A percentile compares a stretch with the other conserved stretches of the same genome.
Conservation (phyloP, 2,888 invertebrate genomes). For the Eucera pruinosa region DNA sequence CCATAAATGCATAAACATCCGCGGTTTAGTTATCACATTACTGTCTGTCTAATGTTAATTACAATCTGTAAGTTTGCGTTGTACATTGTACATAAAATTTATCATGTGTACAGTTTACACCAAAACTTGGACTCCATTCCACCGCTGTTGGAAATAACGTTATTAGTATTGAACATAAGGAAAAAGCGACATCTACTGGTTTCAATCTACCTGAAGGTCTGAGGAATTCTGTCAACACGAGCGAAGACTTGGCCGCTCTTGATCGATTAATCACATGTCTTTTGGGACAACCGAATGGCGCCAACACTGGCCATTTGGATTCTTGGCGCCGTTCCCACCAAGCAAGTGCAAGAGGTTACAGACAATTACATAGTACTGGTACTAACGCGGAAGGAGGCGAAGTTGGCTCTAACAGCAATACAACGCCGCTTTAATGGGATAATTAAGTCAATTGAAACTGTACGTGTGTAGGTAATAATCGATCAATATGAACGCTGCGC, state of each 20-base stretch:
- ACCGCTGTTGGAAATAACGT: constrained; percentile 25
- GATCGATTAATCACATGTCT: constrained; percentile 88
- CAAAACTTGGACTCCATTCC: constrained; percentile 73
- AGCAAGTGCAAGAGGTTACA: constrained; percentile 78
- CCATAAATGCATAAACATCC: too few species aligned
- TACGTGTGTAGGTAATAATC: neutral
- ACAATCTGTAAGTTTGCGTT: too few species aligned
- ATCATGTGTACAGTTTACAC: constrained; percentile 70
- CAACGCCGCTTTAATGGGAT: constrained; percentile 73
- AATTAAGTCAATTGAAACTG: neutral
- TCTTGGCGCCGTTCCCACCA: constrained; percentile 78
- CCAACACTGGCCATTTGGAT: constrained; percentile 69
- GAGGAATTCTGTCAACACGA: constrained; percentile 67
- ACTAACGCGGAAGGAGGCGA: constrained; percentile 55
- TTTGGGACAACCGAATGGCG: constrained; percentile 84
- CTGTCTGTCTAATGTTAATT: too few species aligned
- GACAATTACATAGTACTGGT: constrained; percentile 70
- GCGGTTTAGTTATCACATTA: too few species aligned
- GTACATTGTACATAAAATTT: too few species aligned
- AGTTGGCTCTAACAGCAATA: constrained; percentile 69
- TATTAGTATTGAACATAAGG: constrained; percentile 21
- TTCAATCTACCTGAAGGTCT: constrained; percentile 81
- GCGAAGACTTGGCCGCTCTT: constrained; percentile 87
- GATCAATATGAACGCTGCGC: neutral
- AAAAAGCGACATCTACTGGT: constrained; percentile 23